Evolutionary conservation across 2,113 vertebrate genomes (phyloP), one percentile per base, ranked within the genome.

Genomic region (Kryptolebias marmoratus): DNA sequence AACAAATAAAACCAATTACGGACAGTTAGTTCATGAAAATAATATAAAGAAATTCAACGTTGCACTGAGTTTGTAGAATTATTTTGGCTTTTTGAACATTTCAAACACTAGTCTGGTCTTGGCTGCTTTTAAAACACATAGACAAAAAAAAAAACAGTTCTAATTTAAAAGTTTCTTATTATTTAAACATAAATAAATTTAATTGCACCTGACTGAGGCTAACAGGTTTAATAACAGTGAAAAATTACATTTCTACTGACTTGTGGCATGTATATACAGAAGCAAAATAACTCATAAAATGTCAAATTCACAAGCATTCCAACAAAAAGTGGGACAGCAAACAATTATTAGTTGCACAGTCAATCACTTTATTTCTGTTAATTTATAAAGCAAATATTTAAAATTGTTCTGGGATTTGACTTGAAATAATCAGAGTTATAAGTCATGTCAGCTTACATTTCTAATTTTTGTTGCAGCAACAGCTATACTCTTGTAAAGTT

Each of bases 321-420:
- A 5, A 31, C 11, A 10, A 49, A 62, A 50, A 58, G 10, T 18
- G 18, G 53, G 22, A 68, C 79, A 83, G 42, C 66, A 77, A 70
- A 71, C 16, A 69, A 52, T 14, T 53, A 31, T 52, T 73, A 62
- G 15, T 75, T 84, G 78, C 76, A 84, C 81, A 90, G 3, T 71
- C 18, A 85, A 88, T 87, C 57, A 74, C 83, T 92, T 92, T 90
- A 91, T 91, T 90, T 77, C 44, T 71, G 22, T 77, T 54, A 79
- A 70, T 49, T 74, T 78, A 63, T 39, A 64, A 68, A 84, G 64
- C 68, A 36, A 48, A 14, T 0, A 44, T 64, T 87, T 68, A 68
- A 74, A 82, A 79, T 13, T 1, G 47, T 62, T 44, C 64, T 66
- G 18, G 36, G 12, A 11, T 67, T 78, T 64, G 14, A 58, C 60